phyloP scores from a whole-genome alignment of 2,888 invertebrate genomes.

The Chalcosyrphus nemorum region DNA sequence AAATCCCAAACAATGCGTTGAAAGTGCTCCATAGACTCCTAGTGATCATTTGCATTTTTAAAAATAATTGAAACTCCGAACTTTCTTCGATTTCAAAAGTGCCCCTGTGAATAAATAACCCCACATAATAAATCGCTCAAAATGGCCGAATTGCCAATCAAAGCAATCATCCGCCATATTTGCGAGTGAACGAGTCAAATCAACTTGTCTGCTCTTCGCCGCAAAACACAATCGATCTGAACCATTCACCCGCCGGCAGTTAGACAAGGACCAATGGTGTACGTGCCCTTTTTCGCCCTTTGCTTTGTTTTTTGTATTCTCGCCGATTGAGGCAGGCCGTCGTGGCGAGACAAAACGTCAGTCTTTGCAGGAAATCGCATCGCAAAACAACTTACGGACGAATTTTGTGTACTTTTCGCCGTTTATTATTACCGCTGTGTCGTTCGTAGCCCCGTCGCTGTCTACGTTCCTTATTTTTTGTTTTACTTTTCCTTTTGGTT shows the following conservation, averaged over 20 bases:
- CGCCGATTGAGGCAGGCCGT: conserved; percentile 68
- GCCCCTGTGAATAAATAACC: neutral
- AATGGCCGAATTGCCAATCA: conserved; percentile 69
- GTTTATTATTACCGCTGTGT: conserved; percentile 26
- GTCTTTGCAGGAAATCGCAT: conserved; percentile 65
- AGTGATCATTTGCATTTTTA: too few species aligned
- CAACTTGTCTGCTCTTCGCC: conserved; percentile 51
- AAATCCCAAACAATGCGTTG: too few species aligned
- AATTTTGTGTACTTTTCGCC: neutral
- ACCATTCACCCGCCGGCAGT: neutral
- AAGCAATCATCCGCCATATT: conserved; percentile 63
- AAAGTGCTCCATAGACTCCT: too few species aligned
- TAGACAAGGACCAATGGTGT: neutral
- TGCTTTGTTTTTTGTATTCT: conserved; percentile 48
- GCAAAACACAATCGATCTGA: conserved; percentile 18
- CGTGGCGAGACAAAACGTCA: conserved; percentile 56
- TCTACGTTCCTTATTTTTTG: neutral
- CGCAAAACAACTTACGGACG: conserved; percentile 19
- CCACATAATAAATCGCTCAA: conserved; percentile 34
- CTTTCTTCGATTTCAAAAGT: neutral
- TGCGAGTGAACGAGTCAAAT: conserved; percentile 40
- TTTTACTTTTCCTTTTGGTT: conserved; percentile 6
- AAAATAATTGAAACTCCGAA: neutral
- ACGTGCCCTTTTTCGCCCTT: conserved; percentile 2
- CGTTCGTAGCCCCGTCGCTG: conserved; percentile 45